Percentiles rank a stretch among this genome's conserved stretches.
Evolutionary conservation across 2,113 vertebrate species (phyloP).

Genomic region (Gavia stellata): DNA sequence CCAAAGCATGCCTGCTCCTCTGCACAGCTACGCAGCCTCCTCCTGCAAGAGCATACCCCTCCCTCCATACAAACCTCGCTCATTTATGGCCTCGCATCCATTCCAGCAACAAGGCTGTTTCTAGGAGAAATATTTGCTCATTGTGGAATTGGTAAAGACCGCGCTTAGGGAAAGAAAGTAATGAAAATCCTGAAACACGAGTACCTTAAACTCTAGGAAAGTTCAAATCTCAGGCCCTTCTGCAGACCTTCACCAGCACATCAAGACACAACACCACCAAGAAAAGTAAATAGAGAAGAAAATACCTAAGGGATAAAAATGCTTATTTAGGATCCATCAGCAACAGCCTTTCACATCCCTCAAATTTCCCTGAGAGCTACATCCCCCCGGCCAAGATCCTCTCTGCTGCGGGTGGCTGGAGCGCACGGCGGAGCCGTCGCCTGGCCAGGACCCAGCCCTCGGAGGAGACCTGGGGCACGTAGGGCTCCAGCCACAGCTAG

Average conservation of each 20-base stretch:
- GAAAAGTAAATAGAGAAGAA: neutral
- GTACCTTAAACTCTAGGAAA: neutral
- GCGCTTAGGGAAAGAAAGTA: neutral
- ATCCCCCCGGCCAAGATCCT: neutral
- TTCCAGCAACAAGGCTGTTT: neutral
- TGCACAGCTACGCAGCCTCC: neutral
- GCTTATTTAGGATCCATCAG: neutral
- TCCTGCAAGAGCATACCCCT: neutral
- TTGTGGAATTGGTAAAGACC: neutral
- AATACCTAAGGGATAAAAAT: neutral
- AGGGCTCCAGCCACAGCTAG: neutral
- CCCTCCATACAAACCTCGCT: neutral
- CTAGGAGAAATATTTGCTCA: neutral
- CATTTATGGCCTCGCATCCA: neutral
- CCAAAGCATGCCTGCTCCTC: accelerated
- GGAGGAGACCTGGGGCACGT: accelerated
- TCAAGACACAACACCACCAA: neutral
- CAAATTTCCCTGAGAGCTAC: neutral
- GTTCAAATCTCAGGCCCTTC: neutral
- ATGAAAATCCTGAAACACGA: neutral
- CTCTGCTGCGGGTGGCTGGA: neutral
- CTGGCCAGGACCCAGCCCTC: neutral
- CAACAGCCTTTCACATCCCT: neutral
- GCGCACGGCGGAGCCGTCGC: accelerated
- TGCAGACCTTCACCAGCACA: neutral